Base-by-base conservation (phyloP, 2,888 invertebrate species). In the Andrena marginata region DNA sequence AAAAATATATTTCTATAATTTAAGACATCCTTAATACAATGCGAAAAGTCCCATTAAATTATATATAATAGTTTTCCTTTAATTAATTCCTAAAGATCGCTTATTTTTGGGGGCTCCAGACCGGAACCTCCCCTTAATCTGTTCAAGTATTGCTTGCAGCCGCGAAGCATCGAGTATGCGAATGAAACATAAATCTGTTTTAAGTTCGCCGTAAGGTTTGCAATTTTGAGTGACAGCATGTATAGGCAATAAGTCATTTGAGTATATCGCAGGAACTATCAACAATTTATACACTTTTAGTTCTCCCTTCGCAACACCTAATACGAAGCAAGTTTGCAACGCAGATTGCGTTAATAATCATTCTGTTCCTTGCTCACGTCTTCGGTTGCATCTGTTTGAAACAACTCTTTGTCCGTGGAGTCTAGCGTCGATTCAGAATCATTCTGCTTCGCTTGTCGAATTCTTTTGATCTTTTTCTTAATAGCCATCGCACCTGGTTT, bases 401-500 rank as follows among this genome's bases (percentile, higher is more conserved):
- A 10, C 23, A 51, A 20, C 23, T 76, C 62, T 23, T 42, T 6
- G 26, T 84, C 72, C 26, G 42, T 23, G 16, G 56, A 33, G 65
- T 78, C 49, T 54, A 13, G 8, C 13, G 8, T n/a, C 13, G 54
- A 29, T n/a, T 49, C 70, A n/a, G 23, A 59, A 16, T 75, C 49
- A 4, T 79, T 80, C n/a, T 72, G 72, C 54, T 90, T 91, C 20
- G 81, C 79, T 79, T 89, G 84, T 8, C 89, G 87, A 59, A 91
- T 87, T 62, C 84, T 88, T 54, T 86, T 88, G 20, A 90, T 82
- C 74, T 92, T 92, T 68, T 89, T 92, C 62, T 92, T 92, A 74
- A 92, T 85, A 13, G 90, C 87, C 86, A 92, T 88, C 16, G 91
- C 90, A 82, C 92, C 92, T 92, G 63, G 29, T 80, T 70, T 71